Evolutionary conservation across 2,113 vertebrate species (phyloP).

Genomic region (Phoxinus phoxinus): DNA sequence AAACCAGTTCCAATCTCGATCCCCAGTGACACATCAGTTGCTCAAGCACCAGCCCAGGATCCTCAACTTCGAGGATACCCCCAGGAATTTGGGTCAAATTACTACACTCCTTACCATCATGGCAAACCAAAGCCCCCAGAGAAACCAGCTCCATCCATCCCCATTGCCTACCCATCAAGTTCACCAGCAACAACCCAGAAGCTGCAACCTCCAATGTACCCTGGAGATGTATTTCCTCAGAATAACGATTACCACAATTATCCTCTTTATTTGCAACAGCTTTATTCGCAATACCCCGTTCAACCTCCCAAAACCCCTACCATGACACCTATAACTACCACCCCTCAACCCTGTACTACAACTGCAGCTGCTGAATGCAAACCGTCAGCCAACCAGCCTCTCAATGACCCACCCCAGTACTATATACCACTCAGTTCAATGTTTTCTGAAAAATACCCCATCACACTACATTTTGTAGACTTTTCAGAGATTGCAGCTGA

Average conservation of each 20-base stretch:
- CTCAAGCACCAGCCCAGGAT: neutral
- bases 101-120: neutral
- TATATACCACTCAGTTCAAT: neutral
- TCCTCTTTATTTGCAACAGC: neutral
- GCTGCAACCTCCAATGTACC: neutral
- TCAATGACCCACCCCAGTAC: too few species aligned
- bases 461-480: neutral
- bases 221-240: neutral
- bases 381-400: neutral
- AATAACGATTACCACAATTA: neutral
- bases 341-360: slow-evolving; percentile 25
- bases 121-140: neutral
- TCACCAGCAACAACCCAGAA: neutral
- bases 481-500: neutral
- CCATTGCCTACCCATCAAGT: neutral
- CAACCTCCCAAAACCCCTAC: neutral
- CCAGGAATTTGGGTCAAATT: neutral
- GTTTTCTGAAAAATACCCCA: neutral
- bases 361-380: neutral
- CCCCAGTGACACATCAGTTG: neutral
- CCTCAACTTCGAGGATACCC: neutral
- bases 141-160: neutral
- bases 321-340: neutral
- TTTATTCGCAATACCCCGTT: neutral
- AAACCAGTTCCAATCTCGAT: neutral